Conservation (phyloP, 1,140 invertebrate genomes). For the Drosophila sechellia region DNA sequence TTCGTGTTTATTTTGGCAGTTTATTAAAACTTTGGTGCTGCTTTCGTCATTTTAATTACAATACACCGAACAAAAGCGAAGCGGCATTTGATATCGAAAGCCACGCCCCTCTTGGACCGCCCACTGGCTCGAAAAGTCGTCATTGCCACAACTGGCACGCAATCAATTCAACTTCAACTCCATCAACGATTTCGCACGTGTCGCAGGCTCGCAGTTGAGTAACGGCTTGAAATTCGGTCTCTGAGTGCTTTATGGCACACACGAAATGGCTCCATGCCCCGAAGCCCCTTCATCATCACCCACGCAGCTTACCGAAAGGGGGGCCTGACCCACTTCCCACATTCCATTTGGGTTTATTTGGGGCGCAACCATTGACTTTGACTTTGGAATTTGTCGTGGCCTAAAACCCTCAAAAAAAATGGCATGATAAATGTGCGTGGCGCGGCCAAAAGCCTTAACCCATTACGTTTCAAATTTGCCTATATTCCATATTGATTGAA, state of each 20-base stretch:
- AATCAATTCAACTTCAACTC: conserved; percentile 71
- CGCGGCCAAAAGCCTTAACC: conserved; percentile 41
- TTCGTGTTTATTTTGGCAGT: conserved; percentile 72
- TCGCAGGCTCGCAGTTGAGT: conserved; percentile 15
- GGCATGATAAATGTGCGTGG: conserved; percentile 65
- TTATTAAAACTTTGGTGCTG: conserved; percentile 69
- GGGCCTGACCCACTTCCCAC: conserved; percentile 3
- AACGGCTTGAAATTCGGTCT: conserved; percentile 29
- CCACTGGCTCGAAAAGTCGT: conserved; percentile 33
- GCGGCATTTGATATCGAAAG: conserved; percentile 38
- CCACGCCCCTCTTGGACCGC: conserved; percentile 27
- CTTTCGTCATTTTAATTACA: conserved; percentile 79
- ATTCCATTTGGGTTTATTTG: conserved; percentile 42
- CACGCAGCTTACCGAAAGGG: not conserved
- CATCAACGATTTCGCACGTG: conserved; percentile 58
- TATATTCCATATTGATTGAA: conserved; percentile 38
- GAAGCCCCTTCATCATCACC: not conserved
- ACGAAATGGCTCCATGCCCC: conserved; percentile 24
- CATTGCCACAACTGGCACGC: conserved; percentile 73
- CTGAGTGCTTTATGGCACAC: conserved; percentile 43
- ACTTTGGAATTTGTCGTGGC: conserved; percentile 57
- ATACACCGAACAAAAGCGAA: conserved; percentile 37
- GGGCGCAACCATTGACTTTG: conserved; percentile 48
- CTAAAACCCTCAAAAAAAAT: conserved; percentile 14
- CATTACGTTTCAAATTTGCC: conserved; percentile 18